These are phyloP conservation scores for Aethina tumida DNA, from an alignment of 1,140 invertebrate species.

Conservation along the genomic window DNA sequence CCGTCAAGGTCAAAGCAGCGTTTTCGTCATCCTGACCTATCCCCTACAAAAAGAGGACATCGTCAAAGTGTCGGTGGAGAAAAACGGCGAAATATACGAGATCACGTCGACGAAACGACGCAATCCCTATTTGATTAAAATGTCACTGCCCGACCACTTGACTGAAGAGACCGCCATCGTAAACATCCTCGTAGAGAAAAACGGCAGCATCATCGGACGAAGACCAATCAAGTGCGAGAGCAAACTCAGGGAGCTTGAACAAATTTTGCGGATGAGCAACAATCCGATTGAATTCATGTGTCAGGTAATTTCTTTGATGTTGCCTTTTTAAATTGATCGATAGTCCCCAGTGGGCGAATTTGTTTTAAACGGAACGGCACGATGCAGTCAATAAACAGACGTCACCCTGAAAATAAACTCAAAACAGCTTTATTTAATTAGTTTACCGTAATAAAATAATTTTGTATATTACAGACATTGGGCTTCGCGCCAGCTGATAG, in stretches of 20 bases:
- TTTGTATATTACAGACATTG: conserved; percentile 50
- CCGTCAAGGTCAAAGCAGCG: conserved; percentile 71
- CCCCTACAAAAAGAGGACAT: conserved; percentile 63
- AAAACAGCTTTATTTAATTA: too few relatives aligned
- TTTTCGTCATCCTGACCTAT: conserved; percentile 68
- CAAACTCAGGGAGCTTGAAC: conserved; percentile 67
- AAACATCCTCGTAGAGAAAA: conserved; percentile 66
- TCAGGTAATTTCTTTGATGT: too few relatives aligned
- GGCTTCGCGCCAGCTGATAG: conserved; percentile 65
- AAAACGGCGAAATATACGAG: conserved; percentile 66
- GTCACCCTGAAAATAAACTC: too few relatives aligned
- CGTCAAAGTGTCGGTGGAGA: conserved; percentile 63
- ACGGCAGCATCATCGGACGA: conserved; percentile 63
- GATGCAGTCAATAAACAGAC: too few relatives aligned
- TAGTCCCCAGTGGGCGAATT: too few relatives aligned
- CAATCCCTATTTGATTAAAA: conserved; percentile 73
- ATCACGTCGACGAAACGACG: conserved; percentile 61
- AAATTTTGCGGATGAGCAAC: conserved; percentile 62
- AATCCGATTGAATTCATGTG: conserved; percentile 81
- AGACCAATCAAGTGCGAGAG: conserved; percentile 79
- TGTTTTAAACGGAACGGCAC: too few relatives aligned
- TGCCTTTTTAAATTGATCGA: too few relatives aligned
- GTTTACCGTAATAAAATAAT: not conserved
- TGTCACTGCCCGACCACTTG: conserved; percentile 64
- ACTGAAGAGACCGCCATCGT: conserved; percentile 74